Percentiles rank a stretch among this genome's conserved stretches.
Conservation (phyloP, 1,140 invertebrate species). For the Pseudoatta argentina region DNA sequence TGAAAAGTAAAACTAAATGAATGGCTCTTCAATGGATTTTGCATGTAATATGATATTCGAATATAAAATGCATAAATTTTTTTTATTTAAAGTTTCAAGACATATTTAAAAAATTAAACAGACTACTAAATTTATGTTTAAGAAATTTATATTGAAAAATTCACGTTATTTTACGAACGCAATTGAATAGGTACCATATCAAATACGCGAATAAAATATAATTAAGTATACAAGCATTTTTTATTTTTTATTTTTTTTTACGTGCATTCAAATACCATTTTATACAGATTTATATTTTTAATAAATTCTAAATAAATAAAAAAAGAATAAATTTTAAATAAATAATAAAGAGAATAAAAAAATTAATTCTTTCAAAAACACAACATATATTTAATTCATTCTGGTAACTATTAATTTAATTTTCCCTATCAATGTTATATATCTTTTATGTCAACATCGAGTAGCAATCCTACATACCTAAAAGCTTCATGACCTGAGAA, state of each 20-base stretch:
- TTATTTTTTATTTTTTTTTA: neutral
- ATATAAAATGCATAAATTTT: neutral
- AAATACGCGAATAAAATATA: neutral
- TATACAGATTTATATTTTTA: neutral
- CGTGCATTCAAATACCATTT: neutral
- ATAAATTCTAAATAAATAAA: too few species aligned
- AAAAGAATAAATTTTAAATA: too few species aligned
- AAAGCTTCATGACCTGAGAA: constrained; percentile 91
- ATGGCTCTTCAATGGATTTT: neutral
- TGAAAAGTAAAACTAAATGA: neutral
- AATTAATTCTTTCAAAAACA: neutral
- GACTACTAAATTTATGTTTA: neutral
- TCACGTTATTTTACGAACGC: neutral
- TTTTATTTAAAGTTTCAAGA: neutral
- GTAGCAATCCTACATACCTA: constrained; percentile 87
- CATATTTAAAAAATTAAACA: neutral
- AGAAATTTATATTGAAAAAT: neutral
- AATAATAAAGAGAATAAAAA: neutral
- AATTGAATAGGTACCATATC: neutral
- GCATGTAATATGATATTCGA: neutral
- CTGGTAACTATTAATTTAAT: neutral
- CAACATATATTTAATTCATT: neutral
- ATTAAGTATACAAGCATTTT: neutral
- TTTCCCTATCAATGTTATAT: neutral
- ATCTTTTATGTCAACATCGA: neutral